Evolutionary conservation across 2,113 vertebrate species (phyloP).

Genomic region (Pangasianodon hypophthalmus): DNA sequence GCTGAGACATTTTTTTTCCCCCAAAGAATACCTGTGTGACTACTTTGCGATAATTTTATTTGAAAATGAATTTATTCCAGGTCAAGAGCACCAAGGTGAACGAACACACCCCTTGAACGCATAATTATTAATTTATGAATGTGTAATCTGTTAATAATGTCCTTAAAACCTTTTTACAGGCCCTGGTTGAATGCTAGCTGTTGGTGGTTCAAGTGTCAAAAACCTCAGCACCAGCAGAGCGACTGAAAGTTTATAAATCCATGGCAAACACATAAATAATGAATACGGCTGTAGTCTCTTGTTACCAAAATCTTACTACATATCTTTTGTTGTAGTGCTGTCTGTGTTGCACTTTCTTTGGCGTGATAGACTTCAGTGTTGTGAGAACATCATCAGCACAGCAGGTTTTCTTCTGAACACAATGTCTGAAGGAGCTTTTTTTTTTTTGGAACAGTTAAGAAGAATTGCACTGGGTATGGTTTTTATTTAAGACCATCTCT

Average conservation of each 20-base stretch:
- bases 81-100: background rate
- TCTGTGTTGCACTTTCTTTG: background rate
- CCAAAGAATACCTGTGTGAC: background rate
- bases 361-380: background rate
- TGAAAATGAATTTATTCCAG: background rate
- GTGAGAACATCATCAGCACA: background rate
- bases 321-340: background rate
- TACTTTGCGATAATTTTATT: background rate
- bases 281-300: background rate
- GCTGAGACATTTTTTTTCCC: background rate
- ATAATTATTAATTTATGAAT: background rate
- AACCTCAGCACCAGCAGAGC: background rate
- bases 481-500: background rate
- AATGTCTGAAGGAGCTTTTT: background rate
- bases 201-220: background rate
- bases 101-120: background rate
- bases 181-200: background rate
- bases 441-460: too few species aligned
- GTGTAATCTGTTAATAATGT: background rate
- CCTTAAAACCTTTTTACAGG: background rate
- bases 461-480: background rate
- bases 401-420: too few species aligned
- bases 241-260: background rate
- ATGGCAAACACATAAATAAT: background rate
- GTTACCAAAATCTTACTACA: background rate